phyloP scores from a whole-genome alignment of 2,113 vertebrate genomes.

The Mixornis gularis region DNA sequence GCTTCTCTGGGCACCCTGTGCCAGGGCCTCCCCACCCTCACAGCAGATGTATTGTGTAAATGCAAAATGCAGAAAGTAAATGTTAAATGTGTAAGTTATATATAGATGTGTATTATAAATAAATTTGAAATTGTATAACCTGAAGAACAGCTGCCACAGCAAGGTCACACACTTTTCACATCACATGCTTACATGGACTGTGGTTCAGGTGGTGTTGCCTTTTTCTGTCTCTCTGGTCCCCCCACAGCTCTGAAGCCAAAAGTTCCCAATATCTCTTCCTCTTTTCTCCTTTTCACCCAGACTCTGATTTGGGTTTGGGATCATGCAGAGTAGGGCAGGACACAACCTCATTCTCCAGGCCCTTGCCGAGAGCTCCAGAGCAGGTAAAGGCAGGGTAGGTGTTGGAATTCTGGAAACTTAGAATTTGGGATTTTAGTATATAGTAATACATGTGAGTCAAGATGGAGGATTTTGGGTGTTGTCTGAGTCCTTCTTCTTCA shows the following conservation, averaged over 20 bases:
- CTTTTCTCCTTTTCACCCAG: neutral
- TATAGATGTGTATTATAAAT: neutral
- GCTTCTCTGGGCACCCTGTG: neutral
- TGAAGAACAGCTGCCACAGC: neutral
- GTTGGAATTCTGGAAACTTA: too few species aligned
- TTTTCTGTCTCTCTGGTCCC: neutral
- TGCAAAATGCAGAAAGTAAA: neutral
- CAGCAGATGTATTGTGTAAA: neutral
- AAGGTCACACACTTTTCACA: neutral
- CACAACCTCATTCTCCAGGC: neutral
- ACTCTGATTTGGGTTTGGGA: neutral
- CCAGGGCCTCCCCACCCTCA: fast-evolving
- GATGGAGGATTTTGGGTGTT: too few species aligned
- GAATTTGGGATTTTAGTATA: too few species aligned
- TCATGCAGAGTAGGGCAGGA: neutral
- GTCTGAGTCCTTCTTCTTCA: too few species aligned
- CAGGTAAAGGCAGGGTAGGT: neutral
- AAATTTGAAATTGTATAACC: neutral
- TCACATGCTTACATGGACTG: too few species aligned
- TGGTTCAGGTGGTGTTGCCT: neutral
- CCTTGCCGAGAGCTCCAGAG: fast-evolving
- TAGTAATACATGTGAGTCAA: too few species aligned
- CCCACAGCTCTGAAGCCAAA: neutral
- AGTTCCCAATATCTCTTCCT: neutral
- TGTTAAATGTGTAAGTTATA: neutral